A percentile compares a stretch with the other conserved stretches of the same genome.
phyloP scores from a whole-genome alignment of 1,140 invertebrate species.

The Euschistus heros region DNA sequence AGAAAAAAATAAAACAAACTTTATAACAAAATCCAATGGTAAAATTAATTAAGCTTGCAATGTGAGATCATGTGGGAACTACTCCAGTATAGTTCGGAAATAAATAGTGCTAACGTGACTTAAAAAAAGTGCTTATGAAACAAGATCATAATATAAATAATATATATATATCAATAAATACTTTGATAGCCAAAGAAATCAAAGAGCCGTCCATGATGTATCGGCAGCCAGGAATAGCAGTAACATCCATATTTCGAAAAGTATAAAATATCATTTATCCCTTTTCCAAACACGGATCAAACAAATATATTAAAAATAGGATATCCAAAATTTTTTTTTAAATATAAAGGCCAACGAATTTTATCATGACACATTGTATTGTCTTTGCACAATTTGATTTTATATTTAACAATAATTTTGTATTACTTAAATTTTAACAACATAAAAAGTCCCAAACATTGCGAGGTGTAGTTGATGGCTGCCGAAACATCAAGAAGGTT shows the following conservation, averaged over 20 bases:
- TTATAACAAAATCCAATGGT: slow-evolving; percentile 16
- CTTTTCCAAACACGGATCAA: slow-evolving; percentile 12
- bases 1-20: slow-evolving; percentile 20
- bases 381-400: slow-evolving; percentile 26
- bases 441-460: slow-evolving; percentile 25
- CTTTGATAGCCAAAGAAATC: neutral
- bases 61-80: slow-evolving; percentile 26
- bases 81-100: slow-evolving; percentile 19
- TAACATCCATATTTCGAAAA: slow-evolving; percentile 18
- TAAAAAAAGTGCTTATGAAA: slow-evolving; percentile 14
- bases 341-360: slow-evolving; percentile 21
- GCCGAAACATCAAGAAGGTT: slow-evolving; percentile 7
- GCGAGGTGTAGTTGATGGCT: slow-evolving; percentile 27
- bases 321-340: slow-evolving; percentile 18
- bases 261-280: slow-evolving; percentile 8
- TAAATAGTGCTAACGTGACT: slow-evolving; percentile 22
- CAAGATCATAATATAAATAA: slow-evolving; percentile 11
- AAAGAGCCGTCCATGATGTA: neutral
- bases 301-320: slow-evolving; percentile 22
- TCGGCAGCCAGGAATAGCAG: slow-evolving; percentile 11
- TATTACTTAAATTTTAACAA: slow-evolving; percentile 21
- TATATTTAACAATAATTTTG: slow-evolving; percentile 23
- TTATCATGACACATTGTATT: slow-evolving; percentile 23
- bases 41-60: slow-evolving; percentile 16
- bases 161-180: slow-evolving; percentile 11